phyloP scores from a whole-genome alignment of 2,797 vertebrate species.

The Halcyon smyrnensis region DNA sequence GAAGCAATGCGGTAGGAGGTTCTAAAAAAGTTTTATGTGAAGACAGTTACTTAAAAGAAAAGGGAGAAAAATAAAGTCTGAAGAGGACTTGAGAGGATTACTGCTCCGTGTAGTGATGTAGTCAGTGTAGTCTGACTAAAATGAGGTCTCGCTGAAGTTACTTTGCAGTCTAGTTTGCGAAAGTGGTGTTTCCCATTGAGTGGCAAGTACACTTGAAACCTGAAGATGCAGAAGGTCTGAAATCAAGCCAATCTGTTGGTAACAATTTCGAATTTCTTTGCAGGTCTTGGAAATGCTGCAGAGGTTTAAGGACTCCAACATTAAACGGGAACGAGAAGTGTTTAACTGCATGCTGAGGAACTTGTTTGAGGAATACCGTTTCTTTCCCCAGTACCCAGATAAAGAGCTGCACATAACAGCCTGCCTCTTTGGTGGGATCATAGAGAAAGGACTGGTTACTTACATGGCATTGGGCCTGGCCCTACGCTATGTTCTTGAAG shows the following conservation, averaged over 20 bases:
- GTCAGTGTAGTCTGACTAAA: not conserved
- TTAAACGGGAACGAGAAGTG: conserved; percentile 97
- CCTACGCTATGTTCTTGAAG: conserved; percentile 97
- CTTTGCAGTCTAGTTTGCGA: not conserved
- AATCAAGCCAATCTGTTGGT: not conserved
- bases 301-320: conserved; percentile 97
- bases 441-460: conserved; percentile 99
- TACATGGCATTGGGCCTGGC: conserved; percentile 98
- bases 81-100: not conserved
- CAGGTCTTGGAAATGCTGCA: conserved; percentile 99
- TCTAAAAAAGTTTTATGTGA: not conserved
- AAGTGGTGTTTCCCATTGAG: not conserved
- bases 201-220: not conserved
- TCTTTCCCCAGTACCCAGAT: conserved; percentile 99
- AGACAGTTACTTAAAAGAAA: not conserved
- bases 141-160: not conserved
- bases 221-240: not conserved
- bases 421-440: conserved; percentile 98
- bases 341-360: conserved; percentile 99
- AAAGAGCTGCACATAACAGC: conserved; percentile 99
- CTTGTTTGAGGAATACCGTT: conserved; percentile 97
- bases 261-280: conserved; percentile 32
- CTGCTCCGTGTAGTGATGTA: not conserved
- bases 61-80: not conserved
- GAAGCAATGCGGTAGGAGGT: not conserved